phyloP scores from a whole-genome alignment of 2,113 vertebrate genomes.

The Pungitius pungitius region DNA sequence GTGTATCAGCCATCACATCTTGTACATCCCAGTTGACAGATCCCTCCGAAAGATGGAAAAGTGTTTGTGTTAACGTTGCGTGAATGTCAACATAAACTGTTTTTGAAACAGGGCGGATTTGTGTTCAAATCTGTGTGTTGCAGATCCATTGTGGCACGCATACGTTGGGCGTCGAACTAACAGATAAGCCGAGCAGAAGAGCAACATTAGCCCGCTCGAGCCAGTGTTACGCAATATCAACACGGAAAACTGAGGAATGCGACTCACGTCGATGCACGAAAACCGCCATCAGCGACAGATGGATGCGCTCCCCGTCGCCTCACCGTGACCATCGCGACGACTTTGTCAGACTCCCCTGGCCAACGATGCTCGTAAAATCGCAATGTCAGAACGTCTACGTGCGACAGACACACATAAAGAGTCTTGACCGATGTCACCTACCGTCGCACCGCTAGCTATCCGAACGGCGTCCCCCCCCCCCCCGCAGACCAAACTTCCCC shows the following conservation, averaged over 20 bases:
- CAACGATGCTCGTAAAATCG: constrained; percentile 42
- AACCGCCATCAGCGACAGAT: constrained; percentile 38
- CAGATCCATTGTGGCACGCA: constrained; percentile 41
- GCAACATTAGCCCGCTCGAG: constrained; percentile 28
- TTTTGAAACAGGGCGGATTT: not conserved
- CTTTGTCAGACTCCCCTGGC: constrained; percentile 3
- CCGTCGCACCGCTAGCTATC: constrained; percentile 16
- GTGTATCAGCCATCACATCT: not conserved
- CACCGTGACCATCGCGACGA: constrained; percentile 12
- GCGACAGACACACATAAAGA: constrained; percentile 8
- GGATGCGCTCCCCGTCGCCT: constrained; percentile 32
- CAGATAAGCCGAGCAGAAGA: constrained; percentile 48
- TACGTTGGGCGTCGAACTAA: constrained; percentile 18
- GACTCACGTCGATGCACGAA: constrained; percentile 65
- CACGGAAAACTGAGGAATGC: constrained; percentile 78
- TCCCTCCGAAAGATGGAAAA: not conserved
- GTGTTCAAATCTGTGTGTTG: not conserved
- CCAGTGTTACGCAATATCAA: constrained; percentile 79
- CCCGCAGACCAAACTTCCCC: constrained; percentile 34
- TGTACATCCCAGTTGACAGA: constrained; percentile 11
- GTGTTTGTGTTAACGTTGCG: not conserved
- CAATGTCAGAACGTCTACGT: constrained; percentile 12
- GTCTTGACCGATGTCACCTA: constrained; percentile 60
- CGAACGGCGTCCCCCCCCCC: not conserved
- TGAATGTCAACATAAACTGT: not conserved